These are phyloP conservation scores for Lamellibrachia satsuma DNA, from an alignment of 2,888 invertebrate genomes.

Conservation along the genomic window DNA sequence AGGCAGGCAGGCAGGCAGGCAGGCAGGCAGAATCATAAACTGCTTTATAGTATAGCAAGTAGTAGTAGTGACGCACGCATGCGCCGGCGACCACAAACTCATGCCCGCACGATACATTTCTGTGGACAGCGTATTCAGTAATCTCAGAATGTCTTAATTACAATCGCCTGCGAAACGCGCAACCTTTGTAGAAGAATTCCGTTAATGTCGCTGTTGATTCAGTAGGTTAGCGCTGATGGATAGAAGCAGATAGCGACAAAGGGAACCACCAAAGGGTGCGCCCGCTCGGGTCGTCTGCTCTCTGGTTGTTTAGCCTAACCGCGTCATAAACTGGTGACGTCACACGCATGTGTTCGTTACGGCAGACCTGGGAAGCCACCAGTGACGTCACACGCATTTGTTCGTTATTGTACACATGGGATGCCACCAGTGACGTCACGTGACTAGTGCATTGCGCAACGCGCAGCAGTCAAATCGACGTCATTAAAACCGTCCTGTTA, in stretches of 20 bases:
- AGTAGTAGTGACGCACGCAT: background rate
- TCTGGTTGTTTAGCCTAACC: background rate
- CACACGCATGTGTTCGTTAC: slow-evolving; percentile 4
- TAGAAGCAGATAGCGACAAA: background rate
- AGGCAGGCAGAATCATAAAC: too few relatives aligned
- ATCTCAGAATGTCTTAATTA: background rate
- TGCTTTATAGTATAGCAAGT: too few relatives aligned
- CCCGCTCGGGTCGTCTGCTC: background rate
- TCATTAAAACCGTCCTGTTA: too few relatives aligned
- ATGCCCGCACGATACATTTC: background rate
- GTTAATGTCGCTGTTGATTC: slow-evolving; percentile 3
- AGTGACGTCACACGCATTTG: too few relatives aligned
- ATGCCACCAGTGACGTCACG: too few relatives aligned
- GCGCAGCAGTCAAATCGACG: too few relatives aligned
- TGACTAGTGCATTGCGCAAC: too few relatives aligned
- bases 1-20: too few relatives aligned
- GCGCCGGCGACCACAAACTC: background rate
- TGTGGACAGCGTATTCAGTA: background rate
- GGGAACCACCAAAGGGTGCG: background rate
- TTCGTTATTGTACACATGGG: too few relatives aligned
- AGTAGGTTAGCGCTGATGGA: background rate
- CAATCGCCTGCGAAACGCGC: background rate
- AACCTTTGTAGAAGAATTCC: slow-evolving; percentile 5
- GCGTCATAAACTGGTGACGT: background rate
- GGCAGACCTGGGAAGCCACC: background rate